A percentile compares a stretch with the other conserved stretches of the same genome.
Conservation (phyloP, 2,888 invertebrate species). For the Trachelus iudaicus region DNA sequence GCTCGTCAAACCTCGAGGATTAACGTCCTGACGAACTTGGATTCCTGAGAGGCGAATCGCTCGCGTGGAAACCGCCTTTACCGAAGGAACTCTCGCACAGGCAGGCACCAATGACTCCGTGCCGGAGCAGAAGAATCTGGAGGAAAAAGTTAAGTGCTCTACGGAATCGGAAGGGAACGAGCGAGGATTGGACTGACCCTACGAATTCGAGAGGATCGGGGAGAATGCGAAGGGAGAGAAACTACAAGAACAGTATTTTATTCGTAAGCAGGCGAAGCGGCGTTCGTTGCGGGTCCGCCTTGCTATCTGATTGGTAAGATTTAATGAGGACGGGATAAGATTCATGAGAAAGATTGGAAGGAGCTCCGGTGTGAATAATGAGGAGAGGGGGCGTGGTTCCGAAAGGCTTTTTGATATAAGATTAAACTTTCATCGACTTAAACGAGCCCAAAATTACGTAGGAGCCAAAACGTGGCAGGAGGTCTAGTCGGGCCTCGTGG, state of each 20-base stretch:
- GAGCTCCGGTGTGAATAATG: conserved; percentile 27
- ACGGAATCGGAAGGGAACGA: too few species aligned
- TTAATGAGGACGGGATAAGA: conserved; percentile 56
- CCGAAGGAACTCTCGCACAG: too few species aligned
- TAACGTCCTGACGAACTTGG: too few species aligned
- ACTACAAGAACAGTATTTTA: conserved; percentile 19
- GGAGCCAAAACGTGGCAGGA: not conserved
- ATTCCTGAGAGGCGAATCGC: too few species aligned
- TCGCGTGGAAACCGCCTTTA: too few species aligned
- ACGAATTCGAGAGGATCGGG: conserved; percentile 3
- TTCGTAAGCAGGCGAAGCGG: conserved; percentile 16
- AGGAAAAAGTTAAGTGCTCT: too few species aligned
- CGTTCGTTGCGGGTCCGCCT: conserved; percentile 24
- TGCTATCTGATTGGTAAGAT: conserved; percentile 48
- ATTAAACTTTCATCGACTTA: conserved; percentile 22
- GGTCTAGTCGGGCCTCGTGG: not conserved
- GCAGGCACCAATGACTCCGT: too few species aligned
- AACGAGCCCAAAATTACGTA: conserved; percentile 14
- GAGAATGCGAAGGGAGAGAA: conserved; percentile 11
- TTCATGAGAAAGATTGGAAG: conserved; percentile 54
- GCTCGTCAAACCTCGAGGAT: too few species aligned
- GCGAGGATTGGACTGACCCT: not conserved
- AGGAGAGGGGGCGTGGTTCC: conserved; percentile 10
- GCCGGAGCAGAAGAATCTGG: too few species aligned
- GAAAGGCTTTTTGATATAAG: conserved; percentile 12